Evolutionary conservation across 2,113 vertebrate genomes (phyloP), one percentile per base, ranked within the genome.

Genomic region (Cyanoderma ruficeps): DNA sequence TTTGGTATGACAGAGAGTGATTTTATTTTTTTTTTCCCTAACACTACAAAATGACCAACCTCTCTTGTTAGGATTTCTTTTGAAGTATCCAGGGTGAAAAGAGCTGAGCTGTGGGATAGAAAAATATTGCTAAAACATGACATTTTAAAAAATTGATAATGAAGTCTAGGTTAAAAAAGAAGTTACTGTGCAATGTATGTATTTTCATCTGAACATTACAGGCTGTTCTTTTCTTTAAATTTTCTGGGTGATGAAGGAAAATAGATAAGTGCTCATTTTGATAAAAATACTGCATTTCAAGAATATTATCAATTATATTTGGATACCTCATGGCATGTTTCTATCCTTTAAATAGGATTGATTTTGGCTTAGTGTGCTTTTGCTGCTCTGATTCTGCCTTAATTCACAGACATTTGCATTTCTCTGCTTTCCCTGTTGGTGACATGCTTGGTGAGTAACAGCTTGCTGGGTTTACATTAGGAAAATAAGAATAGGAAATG

Each of bases 401-500:
- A 89, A 83, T 94, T 96, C 83, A 85, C 35, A 91, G 65, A 41
- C 53, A 56, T 93, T 97, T 92, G 67, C 39, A 72, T 94, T 78
- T 93, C 33, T 83, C 31, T 79, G 27, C 65, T 92, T 68, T 97
- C 89, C 64, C 37, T 71, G 16, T 30, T 50, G 79, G 63, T 94
- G 78, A 63, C 22, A 39, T 33, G 42, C 69, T 91, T 93, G 77
- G 86, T 87, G 90, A 94, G 70, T 78, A 95, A 89, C 83, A 91
- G 86, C 83, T 95, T 87, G 74, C 63, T 93, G 84, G 59, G 82
- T 88, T 96, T 93, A 90, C 59, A 53, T 83, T 84, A 76, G 41
- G 81, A 91, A 90, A 93, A 81, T 80, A 95, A 87, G 80, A 84
- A 76, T 74, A 89, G 56, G 86, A 93, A 92, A 92, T 92, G 71